Conservation (phyloP, 1,140 invertebrate genomes). For the Eufriesea mexicana region DNA sequence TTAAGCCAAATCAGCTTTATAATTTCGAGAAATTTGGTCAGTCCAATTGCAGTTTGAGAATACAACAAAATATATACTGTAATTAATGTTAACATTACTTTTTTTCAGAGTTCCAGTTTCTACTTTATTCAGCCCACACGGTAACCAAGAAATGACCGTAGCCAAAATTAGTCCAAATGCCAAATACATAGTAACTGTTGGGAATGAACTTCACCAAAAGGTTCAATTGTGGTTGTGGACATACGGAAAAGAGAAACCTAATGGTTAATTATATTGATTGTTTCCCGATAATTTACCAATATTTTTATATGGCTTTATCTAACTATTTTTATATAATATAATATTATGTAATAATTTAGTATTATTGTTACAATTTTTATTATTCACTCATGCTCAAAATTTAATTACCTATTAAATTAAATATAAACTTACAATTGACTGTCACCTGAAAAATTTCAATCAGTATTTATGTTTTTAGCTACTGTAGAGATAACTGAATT, state of each 20-base stretch:
- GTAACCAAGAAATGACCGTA: conserved; percentile 72
- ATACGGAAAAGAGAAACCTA: conserved; percentile 78
- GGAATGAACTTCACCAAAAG: conserved; percentile 76
- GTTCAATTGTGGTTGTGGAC: conserved; percentile 85
- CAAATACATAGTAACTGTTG: conserved; percentile 83
- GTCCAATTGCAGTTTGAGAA: no score
- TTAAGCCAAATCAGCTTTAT: no score
- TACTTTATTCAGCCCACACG: conserved; percentile 82
- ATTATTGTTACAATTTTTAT: neutral
- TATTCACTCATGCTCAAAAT: neutral
- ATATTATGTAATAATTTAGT: neutral
- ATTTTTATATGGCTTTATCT: neutral
- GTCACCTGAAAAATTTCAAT: neutral
- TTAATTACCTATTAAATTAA: neutral
- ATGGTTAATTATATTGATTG: conserved; percentile 76
- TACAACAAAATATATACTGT: neutral
- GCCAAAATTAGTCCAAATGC: conserved; percentile 83
- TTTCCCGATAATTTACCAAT: no score
- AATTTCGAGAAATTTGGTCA: no score
- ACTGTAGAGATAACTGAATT: conserved; percentile 49
- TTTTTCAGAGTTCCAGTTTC: conserved; percentile 75
- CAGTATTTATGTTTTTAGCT: conserved; percentile 45
- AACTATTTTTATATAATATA: neutral
- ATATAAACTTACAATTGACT: neutral
- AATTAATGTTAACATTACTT: neutral